phyloP scores from a whole-genome alignment of 2,888 invertebrate genomes.

The Leptinotarsa rubiginosa region DNA sequence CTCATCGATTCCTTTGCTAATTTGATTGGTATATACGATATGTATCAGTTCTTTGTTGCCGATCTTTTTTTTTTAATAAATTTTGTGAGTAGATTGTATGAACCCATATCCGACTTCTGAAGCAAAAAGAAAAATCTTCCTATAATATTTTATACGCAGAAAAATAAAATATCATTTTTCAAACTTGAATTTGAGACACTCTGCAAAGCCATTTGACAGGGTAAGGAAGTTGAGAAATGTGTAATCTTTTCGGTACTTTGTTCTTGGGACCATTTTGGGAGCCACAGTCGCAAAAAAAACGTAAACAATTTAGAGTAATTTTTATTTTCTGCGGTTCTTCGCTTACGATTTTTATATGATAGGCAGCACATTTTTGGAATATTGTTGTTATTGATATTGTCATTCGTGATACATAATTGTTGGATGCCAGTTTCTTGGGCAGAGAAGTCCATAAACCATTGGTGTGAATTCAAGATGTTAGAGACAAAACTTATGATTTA shows the following conservation, averaged over 20 bases:
- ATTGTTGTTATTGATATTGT: background rate
- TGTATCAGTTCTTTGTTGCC: background rate
- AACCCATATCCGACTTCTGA: background rate
- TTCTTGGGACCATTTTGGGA: background rate
- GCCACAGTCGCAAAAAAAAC: background rate
- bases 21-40: conserved; percentile 23
- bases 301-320: background rate
- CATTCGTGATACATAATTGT: background rate
- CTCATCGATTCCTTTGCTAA: conserved; percentile 17
- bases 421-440: background rate
- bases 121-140: background rate
- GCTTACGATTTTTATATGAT: background rate
- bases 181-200: background rate
- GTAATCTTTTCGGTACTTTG: background rate
- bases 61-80: background rate
- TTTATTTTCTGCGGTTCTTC: background rate
- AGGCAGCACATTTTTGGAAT: background rate
- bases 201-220: background rate
- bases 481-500: background rate
- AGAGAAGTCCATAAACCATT: background rate
- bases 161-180: background rate
- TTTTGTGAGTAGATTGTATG: background rate
- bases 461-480: background rate
- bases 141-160: background rate
- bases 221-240: background rate